Evolutionary conservation across 2,888 invertebrate genomes (phyloP), one percentile per base, ranked within the genome.

Genomic region (Disparrhopalites patrizii): DNA sequence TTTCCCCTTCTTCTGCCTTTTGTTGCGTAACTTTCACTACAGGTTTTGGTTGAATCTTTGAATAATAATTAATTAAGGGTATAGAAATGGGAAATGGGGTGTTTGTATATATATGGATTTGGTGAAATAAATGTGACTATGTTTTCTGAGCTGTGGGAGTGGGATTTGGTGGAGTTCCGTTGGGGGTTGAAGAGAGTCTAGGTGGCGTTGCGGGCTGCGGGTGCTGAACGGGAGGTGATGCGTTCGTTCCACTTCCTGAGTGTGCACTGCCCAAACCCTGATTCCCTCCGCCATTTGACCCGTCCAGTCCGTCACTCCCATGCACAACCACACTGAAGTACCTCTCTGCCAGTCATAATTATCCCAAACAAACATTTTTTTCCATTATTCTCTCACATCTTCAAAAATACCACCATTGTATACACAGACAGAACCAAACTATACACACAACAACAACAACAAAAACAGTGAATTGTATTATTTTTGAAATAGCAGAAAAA

Each of bases 271-370:
- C 72, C 66, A 71, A 71, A 68, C 30, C 69, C 69, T 65, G 74
- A 71, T 56, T 62, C 58, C 65, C 68, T 56, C 63, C 71, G 36
- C 70, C 68, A 66, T 68, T 68, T 55, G 69, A 56, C 18, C 69
- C 70, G 73, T 83, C 83, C 76, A 82, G 79, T 68, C 81, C 80
- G 74, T 80, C 82, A 77, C 79, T 82, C 77, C 81, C 80, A 77
- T 83, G 83, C 71, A 83, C 80, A 68, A 80, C 83, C 68, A 83
- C 81, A 77, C 81, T 83, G 78, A 83, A 83, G 78, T 83, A 83
- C 75, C 83, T 81, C 77, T 83, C 83, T 83, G 80, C 40, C 66
- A 69, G n/a, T n/a, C n/a, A n/a, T n/a, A n/a, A n/a, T n/a, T n/a
- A n/a, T n/a, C n/a, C n/a, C n/a, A n/a, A n/a, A n/a, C n/a, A n/a